Base-by-base conservation (phyloP, 2,797 vertebrate species). In the Meda fulgida region DNA sequence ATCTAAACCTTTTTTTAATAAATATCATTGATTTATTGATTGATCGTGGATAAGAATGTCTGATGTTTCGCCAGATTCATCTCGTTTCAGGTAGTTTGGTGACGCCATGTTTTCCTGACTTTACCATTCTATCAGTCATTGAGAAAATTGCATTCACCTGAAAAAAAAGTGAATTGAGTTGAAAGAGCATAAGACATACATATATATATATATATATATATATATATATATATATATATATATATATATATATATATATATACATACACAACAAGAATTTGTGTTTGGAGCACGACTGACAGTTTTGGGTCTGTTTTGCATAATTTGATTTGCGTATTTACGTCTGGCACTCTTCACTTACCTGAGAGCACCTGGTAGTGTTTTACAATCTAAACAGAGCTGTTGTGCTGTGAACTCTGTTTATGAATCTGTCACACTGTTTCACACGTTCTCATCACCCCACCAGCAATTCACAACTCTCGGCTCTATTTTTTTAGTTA, bases 251-350 rank as follows among this genome's bases (percentile, higher is more conserved):
- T n/a, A n/a, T n/a, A n/a, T n/a, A n/a, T n/a, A n/a, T n/a, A n/a
- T n/a, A n/a, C n/a, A n/a, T n/a, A n/a, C n/a, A 29, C 6, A 65
- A 14, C 5, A 65, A 65, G 13, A 26, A 29, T 63, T n/a, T n/a
- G 16, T 3, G 4, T 78, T 75, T 26, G 77, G 26, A 73, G 19
- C 53, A 86, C 89, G 90, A 93, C 88, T 92, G 90, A 89, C 89
- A 84, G 87, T 93, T 93, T 94, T 91, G 85, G 85, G 90, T 93
- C 93, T 91, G 91, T 90, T 91, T 90, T 88, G 83, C 90, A 92
- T 88, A 93, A 92, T 93, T 92, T 90, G 90, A 93, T 92, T 90
- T 90, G 92, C 90, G 91, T 89, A 90, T 94, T 94, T 94, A 92
- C 89, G 90, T 91, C 93, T 92, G 90, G 91, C 89, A 90, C 79